phyloP scores from a whole-genome alignment of 2,113 vertebrate species.

The Pterophyllum scalare region DNA sequence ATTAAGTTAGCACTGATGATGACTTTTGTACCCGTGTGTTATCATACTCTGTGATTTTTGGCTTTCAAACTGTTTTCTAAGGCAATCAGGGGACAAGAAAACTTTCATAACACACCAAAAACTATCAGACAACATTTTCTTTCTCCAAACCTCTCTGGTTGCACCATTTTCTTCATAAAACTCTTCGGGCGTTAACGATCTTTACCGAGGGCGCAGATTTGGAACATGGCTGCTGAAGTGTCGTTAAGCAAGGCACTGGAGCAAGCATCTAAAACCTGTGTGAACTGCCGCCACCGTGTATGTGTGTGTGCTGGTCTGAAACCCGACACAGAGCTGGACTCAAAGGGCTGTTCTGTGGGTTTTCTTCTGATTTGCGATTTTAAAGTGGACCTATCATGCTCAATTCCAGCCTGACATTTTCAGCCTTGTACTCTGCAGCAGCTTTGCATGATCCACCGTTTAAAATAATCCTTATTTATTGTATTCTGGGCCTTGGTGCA shows the following conservation, averaged over 20 bases:
- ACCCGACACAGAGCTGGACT: background rate
- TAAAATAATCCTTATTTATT: background rate
- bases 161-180: background rate
- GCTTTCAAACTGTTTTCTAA: fast-evolving
- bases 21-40: background rate
- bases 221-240: background rate
- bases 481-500: background rate
- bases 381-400: background rate
- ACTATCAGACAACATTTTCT: background rate
- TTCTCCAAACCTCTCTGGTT: background rate
- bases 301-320: conserved; percentile 28
- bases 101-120: background rate
- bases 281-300: conserved; percentile 2
- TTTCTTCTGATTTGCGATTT: background rate
- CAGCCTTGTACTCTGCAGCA: background rate
- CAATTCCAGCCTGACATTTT: background rate
- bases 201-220: background rate
- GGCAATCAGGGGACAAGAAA: background rate
- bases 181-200: background rate
- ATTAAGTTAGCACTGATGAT: background rate
- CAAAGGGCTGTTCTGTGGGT: conserved; percentile 5
- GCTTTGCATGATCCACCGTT: background rate
- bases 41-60: background rate
- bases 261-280: background rate
- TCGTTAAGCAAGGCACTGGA: background rate